Base-by-base conservation (phyloP, 2,888 invertebrate genomes). In the Drosophila prolongata region DNA sequence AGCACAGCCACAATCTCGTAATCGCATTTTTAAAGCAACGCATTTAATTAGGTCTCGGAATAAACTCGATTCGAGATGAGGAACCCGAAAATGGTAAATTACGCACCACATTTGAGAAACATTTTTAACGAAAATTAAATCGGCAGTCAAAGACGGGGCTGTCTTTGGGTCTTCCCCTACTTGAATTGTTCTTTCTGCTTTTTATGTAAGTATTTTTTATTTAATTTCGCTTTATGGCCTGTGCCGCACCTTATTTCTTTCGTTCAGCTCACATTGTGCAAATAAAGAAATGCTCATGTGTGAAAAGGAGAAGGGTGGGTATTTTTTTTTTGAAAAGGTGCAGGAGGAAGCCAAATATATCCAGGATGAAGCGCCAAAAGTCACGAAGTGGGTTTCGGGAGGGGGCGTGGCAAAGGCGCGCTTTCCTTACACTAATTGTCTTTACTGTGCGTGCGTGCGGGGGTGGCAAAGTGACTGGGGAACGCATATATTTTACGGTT, bases 201-300 rank as follows among this genome's bases (percentile, higher is more conserved):
- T 71, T 53, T 47, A 50, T 44, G 60, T 46, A 40, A 44, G 53
- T 65, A 59, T 66, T 69, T 75, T 78, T 74, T 87, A 88, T 86
- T 87, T 86, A 86, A 86, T 86, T 86, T 87, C 75, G 70, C 77
- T 86, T 86, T 86, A 88, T 86, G 85, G 85, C 53, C 76, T 62
- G 81, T 46, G 81, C 77, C 87, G 79, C 85, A 78, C 87, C 85
- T 77, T 78, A 76, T 80, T 79, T 71, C 76, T 78, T 77, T 77
- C 65, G 56, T 47, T 66, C 69, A 62, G 52, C 37, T 64, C 52
- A 44, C 59, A 38, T 56, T 67, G 57, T 58, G 78, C 67, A 77
- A 77, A 80, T 70, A 75, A 79, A 57, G 53, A 77, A 74, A 79
- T 78, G 53, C 44, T 75, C 79, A 77, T 87, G 87, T 84, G 87